phyloP scores from a whole-genome alignment of 2,797 vertebrate genomes.

The Tragopan temminckii region DNA sequence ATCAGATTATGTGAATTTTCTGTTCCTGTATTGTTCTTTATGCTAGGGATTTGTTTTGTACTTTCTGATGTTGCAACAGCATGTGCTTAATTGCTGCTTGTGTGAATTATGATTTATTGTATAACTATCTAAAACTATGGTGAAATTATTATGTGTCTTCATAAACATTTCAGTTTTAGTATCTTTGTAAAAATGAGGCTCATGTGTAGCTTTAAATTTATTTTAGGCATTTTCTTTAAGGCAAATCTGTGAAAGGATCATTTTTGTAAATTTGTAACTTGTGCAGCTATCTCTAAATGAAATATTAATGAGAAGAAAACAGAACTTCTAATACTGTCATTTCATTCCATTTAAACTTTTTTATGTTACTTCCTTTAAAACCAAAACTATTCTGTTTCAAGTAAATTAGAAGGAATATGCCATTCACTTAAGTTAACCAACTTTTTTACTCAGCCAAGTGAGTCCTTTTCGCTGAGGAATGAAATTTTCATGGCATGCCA shows the following conservation, averaged over 20 bases:
- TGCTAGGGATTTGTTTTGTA: background rate
- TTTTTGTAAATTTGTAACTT: background rate
- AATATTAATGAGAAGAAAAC: background rate
- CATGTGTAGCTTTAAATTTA: background rate
- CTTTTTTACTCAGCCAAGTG: background rate
- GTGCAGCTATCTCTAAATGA: background rate
- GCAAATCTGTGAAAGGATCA: background rate
- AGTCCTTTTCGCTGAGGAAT: background rate
- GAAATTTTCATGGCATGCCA: background rate
- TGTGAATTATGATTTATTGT: background rate
- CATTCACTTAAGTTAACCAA: background rate
- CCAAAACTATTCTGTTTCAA: background rate
- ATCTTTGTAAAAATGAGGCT: background rate
- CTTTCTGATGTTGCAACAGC: background rate
- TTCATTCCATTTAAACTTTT: background rate
- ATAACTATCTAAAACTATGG: background rate
- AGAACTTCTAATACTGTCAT: background rate
- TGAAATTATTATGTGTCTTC: background rate
- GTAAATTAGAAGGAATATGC: background rate
- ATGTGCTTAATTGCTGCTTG: background rate
- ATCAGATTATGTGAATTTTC: background rate
- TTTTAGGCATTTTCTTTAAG: background rate
- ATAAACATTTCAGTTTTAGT: background rate
- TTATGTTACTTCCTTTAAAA: background rate
- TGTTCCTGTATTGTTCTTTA: background rate